These are phyloP conservation scores for Achatina immaculata DNA, from an alignment of 1,140 invertebrate species.

Conservation along the genomic window DNA sequence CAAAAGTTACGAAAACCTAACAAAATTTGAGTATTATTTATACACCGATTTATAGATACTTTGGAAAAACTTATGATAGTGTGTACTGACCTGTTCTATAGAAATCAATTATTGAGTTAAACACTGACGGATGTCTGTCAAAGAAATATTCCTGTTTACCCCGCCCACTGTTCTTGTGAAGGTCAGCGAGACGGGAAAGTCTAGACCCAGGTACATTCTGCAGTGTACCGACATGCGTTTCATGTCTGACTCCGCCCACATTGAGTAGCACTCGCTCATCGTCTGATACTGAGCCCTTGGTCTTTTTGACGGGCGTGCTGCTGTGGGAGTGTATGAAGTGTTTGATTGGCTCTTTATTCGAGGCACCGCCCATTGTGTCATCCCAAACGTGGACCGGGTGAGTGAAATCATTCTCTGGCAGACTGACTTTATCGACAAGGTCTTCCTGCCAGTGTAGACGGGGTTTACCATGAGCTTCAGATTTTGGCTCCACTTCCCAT, in stretches of 20 bases:
- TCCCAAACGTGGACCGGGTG: constrained; percentile 20
- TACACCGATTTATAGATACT: no score
- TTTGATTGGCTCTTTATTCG: constrained; percentile 1
- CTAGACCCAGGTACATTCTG: constrained; percentile 67
- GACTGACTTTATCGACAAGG: background rate
- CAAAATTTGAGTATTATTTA: no score
- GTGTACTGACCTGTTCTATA: constrained; percentile 68
- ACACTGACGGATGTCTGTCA: constrained; percentile 70
- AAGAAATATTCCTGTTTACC: constrained; percentile 69
- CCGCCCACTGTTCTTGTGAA: constrained; percentile 52
- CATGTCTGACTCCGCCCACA: constrained; percentile 95
- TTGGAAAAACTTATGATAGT: no score
- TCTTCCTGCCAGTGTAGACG: constrained; percentile 27
- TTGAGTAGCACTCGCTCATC: constrained; percentile 85
- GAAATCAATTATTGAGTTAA: constrained; percentile 69
- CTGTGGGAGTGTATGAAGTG: constrained; percentile 28
- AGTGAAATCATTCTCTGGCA: background rate
- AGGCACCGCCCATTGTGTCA: background rate
- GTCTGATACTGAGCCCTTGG: background rate
- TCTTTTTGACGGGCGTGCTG: constrained; percentile 19
- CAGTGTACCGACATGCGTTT: constrained; percentile 84
- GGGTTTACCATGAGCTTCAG: background rate
- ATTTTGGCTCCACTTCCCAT: background rate
- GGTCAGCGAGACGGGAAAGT: constrained; percentile 61
- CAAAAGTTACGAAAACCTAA: no score